Evolutionary conservation across 2,113 vertebrate species (phyloP), one percentile per base, ranked within the genome.

Genomic region (Colius striatus): DNA sequence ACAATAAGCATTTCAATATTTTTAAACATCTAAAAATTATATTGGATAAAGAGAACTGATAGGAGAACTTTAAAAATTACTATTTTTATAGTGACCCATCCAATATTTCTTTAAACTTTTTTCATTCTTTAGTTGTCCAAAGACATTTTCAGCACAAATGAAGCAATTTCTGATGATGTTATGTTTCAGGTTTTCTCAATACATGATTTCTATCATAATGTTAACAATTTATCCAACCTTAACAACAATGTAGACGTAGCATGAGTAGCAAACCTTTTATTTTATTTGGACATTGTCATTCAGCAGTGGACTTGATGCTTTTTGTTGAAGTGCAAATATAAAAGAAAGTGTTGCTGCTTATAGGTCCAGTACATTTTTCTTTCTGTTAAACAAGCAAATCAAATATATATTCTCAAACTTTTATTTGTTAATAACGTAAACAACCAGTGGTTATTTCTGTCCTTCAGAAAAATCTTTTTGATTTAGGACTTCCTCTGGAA

Each of bases 131-230:
- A 26, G 75, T 78, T 88, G 58, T 84, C 23, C 84, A n/a, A 65
- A 19, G 19, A 87, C 89, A 45, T 83, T 84, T 94, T 95, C 38
- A 89, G 62, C 78, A 89, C 75, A 90, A 87, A 79, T 67, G 90
- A 90, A 77, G 6, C 7, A 53, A 32, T 29, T 15, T 94, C 9
- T 60, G 5, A 11, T 36, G 66, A 36, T 75, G 50, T 70, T 58
- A 60, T 74, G 84, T 53, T 60, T 84, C 25, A 70, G 17, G n/a
- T 77, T 94, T 89, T 79, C 23, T 91, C 15, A 4, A 10, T 27
- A 41, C 8, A 3, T 58, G 0, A 0, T 73, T 81, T 27, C 36
- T 89, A 14, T 68, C 53, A 34, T 45, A 38, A 30, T 84, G 76
- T 90, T 84, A 77, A 47, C 36, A 61, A 65, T 50, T 84, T 84